Conservation (phyloP, 2,797 vertebrate genomes). For the Enteromius argenteus region DNA sequence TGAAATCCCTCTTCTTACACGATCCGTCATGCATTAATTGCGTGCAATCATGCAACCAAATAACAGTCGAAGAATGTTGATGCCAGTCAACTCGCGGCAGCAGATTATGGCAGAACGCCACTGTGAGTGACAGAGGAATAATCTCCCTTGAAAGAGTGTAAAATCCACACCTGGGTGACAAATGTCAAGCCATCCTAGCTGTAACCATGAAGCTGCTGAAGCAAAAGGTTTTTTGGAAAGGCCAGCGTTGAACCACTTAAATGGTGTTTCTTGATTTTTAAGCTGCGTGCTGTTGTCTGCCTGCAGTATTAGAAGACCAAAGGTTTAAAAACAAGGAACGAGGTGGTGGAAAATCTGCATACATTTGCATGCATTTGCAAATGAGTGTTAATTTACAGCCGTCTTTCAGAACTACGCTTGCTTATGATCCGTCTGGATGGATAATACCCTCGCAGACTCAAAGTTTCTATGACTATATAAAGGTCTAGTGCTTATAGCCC, state of each 20-base stretch:
- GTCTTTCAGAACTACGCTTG: conserved; percentile 70
- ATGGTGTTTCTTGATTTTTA: conserved; percentile 82
- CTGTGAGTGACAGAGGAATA: conserved; percentile 66
- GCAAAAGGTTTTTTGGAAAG: conserved; percentile 75
- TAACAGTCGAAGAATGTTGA: conserved; percentile 45
- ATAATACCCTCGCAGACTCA: conserved; percentile 62
- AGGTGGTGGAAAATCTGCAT: conserved; percentile 80
- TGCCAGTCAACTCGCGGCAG: conserved; percentile 41
- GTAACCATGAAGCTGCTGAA: conserved; percentile 56
- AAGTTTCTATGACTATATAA: conserved; percentile 61
- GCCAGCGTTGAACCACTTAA: conserved; percentile 75
- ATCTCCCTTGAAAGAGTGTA: conserved; percentile 72
- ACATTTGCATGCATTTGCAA: conserved; percentile 82
- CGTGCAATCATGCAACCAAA: conserved; percentile 11
- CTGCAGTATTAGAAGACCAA: conserved; percentile 80
- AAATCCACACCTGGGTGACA: conserved; percentile 69
- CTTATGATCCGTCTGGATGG: conserved; percentile 61
- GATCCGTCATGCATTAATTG: conserved; percentile 25
- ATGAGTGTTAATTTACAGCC: conserved; percentile 75
- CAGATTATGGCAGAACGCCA: conserved; percentile 51
- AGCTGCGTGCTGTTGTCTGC: conserved; percentile 78
- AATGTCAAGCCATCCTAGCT: conserved; percentile 68
- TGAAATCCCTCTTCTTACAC: conserved; percentile 30
- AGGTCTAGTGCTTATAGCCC: conserved; percentile 52
- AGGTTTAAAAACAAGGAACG: conserved; percentile 70